Evolutionary conservation across 2,888 invertebrate species (phyloP).

Genomic region (Papilio gigon): DNA sequence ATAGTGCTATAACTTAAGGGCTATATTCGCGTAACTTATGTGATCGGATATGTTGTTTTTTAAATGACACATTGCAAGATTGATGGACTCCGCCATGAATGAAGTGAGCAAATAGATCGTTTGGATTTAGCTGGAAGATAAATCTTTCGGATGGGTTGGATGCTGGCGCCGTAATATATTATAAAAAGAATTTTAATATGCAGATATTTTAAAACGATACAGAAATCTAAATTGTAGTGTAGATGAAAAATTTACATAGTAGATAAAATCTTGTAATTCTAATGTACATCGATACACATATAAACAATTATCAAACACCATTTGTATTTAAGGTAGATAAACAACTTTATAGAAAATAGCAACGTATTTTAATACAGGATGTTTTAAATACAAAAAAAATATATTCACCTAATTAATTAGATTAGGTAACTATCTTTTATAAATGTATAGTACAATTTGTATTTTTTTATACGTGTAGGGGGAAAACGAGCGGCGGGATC

Average conservation of each 20-base stretch:
- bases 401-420: too few species aligned
- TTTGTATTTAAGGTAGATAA: too few species aligned
- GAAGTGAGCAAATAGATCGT: slow-evolving; percentile 53
- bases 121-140: slow-evolving; percentile 47
- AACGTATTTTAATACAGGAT: too few species aligned
- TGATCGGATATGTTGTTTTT: slow-evolving; percentile 41
- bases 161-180: slow-evolving; percentile 37
- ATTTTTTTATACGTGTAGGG: too few species aligned
- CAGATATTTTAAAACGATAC: slow-evolving; percentile 1
- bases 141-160: slow-evolving; percentile 45
- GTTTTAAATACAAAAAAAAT: too few species aligned
- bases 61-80: slow-evolving; percentile 51
- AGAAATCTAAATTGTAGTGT: neutral
- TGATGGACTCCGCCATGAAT: slow-evolving; percentile 56
- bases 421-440: too few species aligned
- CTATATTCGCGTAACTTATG: slow-evolving; percentile 34
- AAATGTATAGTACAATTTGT: too few species aligned
- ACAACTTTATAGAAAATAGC: too few species aligned
- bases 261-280: neutral
- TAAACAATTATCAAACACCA: too few species aligned
- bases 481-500: too few species aligned
- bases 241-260: neutral
- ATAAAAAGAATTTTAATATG: slow-evolving; percentile 21
- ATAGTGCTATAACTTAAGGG: slow-evolving; percentile 38
- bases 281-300: too few species aligned